These are phyloP conservation scores for Smittia sp. DNA, from an alignment of 2,888 invertebrate genomes.

Conservation along the genomic window DNA sequence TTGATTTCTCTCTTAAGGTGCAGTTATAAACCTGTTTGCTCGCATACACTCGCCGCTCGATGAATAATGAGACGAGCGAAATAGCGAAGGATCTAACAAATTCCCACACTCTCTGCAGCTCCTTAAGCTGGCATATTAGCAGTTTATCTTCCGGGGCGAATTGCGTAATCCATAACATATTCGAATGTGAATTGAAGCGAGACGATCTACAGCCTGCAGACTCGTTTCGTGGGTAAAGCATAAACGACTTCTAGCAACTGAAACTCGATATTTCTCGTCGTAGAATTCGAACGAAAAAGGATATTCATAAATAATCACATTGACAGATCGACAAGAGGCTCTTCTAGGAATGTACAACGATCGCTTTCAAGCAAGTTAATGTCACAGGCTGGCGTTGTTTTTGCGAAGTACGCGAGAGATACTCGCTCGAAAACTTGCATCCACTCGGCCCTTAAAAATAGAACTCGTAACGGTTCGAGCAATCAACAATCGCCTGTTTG, in stretches of 20 bases:
- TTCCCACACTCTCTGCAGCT: slow-evolving; percentile 16
- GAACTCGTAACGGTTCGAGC: no score
- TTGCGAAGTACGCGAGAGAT: no score
- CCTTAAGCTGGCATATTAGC: background rate
- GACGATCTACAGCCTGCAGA: no score
- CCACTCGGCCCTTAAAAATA: no score
- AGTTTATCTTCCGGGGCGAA: background rate
- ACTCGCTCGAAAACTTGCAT: no score
- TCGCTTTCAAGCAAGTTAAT: no score
- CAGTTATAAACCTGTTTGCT: slow-evolving; percentile 38
- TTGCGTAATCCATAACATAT: no score
- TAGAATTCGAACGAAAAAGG: slow-evolving; percentile 1
- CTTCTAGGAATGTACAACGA: no score
- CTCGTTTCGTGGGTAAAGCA: background rate
- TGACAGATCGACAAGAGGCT: slow-evolving; percentile 13
- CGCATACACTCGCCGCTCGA: background rate
- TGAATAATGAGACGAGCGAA: background rate
- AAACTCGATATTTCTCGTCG: background rate
- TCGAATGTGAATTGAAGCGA: background rate
- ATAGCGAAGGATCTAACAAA: background rate
- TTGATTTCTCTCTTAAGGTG: slow-evolving; percentile 31
- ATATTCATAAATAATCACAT: slow-evolving; percentile 16
- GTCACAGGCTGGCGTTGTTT: background rate
- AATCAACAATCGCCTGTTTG: no score
- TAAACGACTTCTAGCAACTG: background rate